Evolutionary conservation across 1,140 invertebrate species (phyloP), one percentile per base, ranked within the genome.

Genomic region (Heterodera schachtii): DNA sequence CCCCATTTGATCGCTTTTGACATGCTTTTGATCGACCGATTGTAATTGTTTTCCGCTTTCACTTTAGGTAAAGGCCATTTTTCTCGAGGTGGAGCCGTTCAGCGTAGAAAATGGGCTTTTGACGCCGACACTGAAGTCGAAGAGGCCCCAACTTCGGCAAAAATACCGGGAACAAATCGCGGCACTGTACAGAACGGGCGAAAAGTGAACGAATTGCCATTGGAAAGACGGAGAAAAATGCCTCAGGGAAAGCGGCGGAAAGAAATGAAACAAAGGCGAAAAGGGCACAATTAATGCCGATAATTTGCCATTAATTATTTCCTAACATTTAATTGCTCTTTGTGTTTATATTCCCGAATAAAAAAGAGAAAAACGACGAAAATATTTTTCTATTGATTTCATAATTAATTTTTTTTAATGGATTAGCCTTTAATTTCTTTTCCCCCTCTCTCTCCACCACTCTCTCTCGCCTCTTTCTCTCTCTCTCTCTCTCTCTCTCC

Each of bases 91-190:
- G 8, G 85, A 90, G 47, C 94, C 94, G 69, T 99, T 98, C 91
- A 95, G 95, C 60, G 93, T 98, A 75, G 96, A 98, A 92, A 98
- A 98, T 91, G 96, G 95, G 79, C 93, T 99, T n/a, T 91, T 99
- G 46, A 98, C 97, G 60, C 96, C 97, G 57, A 98, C 96, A 73
- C 92, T 98, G 89, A 98, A 83, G 64, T 78, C 86, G 64, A 89
- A 89, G 77, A 75, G 86, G 64, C 87, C 87, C n/a, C 84, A 89
- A 81, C 83, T 89, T 60, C 79, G 87, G 19, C 70, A 66, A 73
- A 86, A 87, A 66, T 88, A 89, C 78, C 83, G 81, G 69, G 75
- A 89, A 73, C 78, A 69, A n/a, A 87, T 89, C 67, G 69, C 73
- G 19, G 52, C 73, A 52, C 71, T 88, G 19, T 89, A 89, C 79